These are phyloP conservation scores for Drosophila maculinotata DNA, from an alignment of 2,888 invertebrate genomes.

Conservation along the genomic window DNA sequence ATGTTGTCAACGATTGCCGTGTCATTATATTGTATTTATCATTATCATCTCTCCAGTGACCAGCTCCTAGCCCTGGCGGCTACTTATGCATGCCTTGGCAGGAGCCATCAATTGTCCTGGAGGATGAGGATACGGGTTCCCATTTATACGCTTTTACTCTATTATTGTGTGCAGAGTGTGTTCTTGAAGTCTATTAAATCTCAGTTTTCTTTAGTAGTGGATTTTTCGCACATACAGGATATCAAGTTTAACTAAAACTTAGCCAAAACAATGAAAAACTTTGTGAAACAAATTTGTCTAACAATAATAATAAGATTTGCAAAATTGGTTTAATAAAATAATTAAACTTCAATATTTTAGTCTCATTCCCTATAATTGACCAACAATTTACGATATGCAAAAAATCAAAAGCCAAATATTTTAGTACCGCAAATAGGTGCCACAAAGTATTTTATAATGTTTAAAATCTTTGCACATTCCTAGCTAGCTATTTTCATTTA, in stretches of 20 bases:
- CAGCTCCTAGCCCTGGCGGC: constrained; percentile 8
- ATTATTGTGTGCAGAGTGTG: background rate
- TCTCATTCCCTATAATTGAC: too few species aligned
- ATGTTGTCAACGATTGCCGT: constrained; percentile 75
- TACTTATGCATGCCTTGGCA: constrained; percentile 16
- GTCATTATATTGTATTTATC: constrained; percentile 79
- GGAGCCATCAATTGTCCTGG: constrained; percentile 17
- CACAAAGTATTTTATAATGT: too few species aligned
- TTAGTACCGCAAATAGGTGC: too few species aligned
- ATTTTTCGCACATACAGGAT: background rate
- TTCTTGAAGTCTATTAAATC: background rate
- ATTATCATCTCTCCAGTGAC: constrained; percentile 59
- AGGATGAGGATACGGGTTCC: constrained; percentile 1
- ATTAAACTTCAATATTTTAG: too few species aligned
- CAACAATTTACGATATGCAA: too few species aligned
- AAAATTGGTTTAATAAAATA: too few species aligned
- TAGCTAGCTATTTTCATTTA: too few species aligned
- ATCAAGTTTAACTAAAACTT: too few species aligned
- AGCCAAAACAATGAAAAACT: too few species aligned
- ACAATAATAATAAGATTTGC: too few species aligned
- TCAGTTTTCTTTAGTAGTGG: background rate
- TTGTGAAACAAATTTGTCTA: background rate
- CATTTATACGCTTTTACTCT: constrained; percentile 6
- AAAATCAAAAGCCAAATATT: too few species aligned
- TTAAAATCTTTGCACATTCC: too few species aligned